phyloP scores from a whole-genome alignment of 2,888 invertebrate species.

The Agrotis exclamationis region DNA sequence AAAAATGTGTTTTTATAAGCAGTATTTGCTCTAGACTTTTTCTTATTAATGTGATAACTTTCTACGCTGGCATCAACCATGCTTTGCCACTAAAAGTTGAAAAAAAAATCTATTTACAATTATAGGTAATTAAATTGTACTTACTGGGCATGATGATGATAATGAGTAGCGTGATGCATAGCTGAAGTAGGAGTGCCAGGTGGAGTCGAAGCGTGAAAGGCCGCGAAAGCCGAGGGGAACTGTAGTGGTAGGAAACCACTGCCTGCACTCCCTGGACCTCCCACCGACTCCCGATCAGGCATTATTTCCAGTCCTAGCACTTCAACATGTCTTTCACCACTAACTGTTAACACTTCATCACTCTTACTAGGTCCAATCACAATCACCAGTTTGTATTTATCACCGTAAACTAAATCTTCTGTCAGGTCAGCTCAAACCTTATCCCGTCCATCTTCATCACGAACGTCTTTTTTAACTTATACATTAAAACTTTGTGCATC shows the following conservation, averaged over 20 bases:
- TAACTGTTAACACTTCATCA: slow-evolving; percentile 66
- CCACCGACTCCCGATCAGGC: slow-evolving; percentile 91
- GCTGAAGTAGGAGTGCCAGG: slow-evolving; percentile 91
- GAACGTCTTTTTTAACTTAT: slow-evolving; percentile 74
- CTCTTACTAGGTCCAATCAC: slow-evolving; percentile 62
- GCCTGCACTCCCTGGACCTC: slow-evolving; percentile 90
- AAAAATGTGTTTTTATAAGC: slow-evolving; percentile 5
- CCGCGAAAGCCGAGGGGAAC: slow-evolving; percentile 91
- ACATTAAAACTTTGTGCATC: slow-evolving; percentile 69
- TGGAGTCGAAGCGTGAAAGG: slow-evolving; percentile 92
- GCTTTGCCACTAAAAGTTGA: background rate
- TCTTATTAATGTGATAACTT: slow-evolving; percentile 12
- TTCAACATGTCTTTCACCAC: slow-evolving; percentile 72
- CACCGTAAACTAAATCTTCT: slow-evolving; percentile 52
- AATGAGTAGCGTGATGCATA: slow-evolving; percentile 91
- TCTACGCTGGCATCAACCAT: background rate
- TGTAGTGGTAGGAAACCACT: slow-evolving; percentile 91
- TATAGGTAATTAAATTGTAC: slow-evolving; percentile 62
- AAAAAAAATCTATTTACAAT: background rate
- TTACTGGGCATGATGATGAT: slow-evolving; percentile 90
- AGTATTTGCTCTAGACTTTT: slow-evolving; percentile 16
- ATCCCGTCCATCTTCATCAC: slow-evolving; percentile 78
- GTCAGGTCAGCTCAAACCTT: slow-evolving; percentile 87
- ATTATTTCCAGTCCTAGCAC: slow-evolving; percentile 84
- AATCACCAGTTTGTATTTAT: slow-evolving; percentile 54